Conservation (phyloP, 2,888 invertebrate genomes). For the Leucophenga montana region DNA sequence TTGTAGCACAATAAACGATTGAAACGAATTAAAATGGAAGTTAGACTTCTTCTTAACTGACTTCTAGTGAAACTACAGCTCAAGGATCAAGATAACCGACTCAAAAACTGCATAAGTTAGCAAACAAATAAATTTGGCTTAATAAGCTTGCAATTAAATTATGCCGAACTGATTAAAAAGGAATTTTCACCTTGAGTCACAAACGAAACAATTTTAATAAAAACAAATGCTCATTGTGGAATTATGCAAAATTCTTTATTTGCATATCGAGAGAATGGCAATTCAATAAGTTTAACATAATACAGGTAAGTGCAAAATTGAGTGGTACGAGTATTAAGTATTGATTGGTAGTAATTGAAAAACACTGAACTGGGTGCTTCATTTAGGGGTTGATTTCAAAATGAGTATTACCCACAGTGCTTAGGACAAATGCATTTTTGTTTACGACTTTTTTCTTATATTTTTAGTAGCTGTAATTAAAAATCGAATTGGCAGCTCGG, state of each 20-base stretch:
- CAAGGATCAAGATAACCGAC: neutral
- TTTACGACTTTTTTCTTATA: conserved; percentile 2
- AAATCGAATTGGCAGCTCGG: conserved; percentile 33
- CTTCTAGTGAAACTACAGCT: too few species aligned
- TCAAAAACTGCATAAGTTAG: too few species aligned
- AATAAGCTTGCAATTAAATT: conserved; percentile 9
- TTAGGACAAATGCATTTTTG: conserved; percentile 24
- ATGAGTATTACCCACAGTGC: conserved; percentile 27
- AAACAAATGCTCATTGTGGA: conserved; percentile 48
- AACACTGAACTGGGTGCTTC: neutral
- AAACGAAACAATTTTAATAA: conserved; percentile 48
- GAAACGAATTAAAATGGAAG: too few species aligned
- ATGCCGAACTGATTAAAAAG: conserved; percentile 7
- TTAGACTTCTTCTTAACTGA: too few species aligned
- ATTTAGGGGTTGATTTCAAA: conserved; percentile 21
- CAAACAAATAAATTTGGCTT: neutral
- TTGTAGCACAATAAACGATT: too few species aligned
- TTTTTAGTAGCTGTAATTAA: conserved; percentile 33
- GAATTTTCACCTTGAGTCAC: conserved; percentile 58
- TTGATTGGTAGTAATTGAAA: conserved; percentile 9
- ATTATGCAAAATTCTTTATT: conserved; percentile 55
- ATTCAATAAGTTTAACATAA: conserved; percentile 41
- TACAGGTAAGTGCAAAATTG: conserved; percentile 23
- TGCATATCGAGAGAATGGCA: conserved; percentile 30
- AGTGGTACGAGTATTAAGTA: neutral